Conservation (phyloP, 1,140 invertebrate genomes). For the Kradibia gibbosae region DNA sequence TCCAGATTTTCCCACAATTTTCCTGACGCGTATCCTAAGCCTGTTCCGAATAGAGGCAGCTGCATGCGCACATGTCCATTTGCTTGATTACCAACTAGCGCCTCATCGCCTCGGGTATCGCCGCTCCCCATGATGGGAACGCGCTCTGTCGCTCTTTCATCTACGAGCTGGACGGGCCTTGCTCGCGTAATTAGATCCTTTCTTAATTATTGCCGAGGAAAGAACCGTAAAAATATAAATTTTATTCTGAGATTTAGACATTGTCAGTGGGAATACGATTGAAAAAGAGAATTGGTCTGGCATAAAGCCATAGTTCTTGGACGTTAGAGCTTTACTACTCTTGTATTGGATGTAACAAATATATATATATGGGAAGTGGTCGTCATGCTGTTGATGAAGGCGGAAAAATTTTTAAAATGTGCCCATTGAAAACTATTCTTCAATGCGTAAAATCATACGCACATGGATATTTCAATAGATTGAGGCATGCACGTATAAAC, state of each 20-base stretch:
- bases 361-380: not conserved
- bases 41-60: not conserved
- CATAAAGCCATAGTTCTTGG: not conserved
- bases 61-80: slow-evolving; percentile 29
- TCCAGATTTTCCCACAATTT: slow-evolving; percentile 27
- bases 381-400: not conserved
- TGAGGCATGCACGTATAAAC: not conserved
- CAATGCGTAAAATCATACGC: not conserved
- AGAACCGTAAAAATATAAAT: not conserved
- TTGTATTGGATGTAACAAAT: not conserved
- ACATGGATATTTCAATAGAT: not conserved
- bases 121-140: not conserved
- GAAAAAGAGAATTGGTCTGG: not conserved
- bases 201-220: not conserved
- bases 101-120: slow-evolving; percentile 20
- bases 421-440: not conserved
- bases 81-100: slow-evolving; percentile 33
- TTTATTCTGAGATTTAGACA: too few species aligned
- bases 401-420: not conserved
- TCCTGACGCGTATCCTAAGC: not conserved
- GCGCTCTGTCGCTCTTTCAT: not conserved
- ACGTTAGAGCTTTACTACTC: not conserved
- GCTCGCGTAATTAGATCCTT: not conserved
- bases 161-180: not conserved
- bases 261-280: not conserved